phyloP scores from a whole-genome alignment of 2,797 vertebrate species.

The Pangasius larnaudii region DNA sequence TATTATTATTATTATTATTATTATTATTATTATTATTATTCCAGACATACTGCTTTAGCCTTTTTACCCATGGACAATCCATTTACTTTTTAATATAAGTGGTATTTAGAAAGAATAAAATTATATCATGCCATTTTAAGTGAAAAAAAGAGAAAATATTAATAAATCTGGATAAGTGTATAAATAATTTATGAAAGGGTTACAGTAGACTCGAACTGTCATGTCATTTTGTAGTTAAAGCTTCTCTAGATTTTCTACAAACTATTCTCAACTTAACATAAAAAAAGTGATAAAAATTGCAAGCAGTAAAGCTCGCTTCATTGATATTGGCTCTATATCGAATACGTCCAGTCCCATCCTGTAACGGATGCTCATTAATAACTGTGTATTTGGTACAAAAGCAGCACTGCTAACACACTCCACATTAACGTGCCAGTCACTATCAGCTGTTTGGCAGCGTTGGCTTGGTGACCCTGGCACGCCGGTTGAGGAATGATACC shows the following conservation, averaged over 20 bases:
- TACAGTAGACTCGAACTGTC: no score
- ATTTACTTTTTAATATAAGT: background rate
- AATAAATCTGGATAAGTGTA: background rate
- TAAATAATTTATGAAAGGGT: background rate
- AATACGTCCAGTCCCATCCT: background rate
- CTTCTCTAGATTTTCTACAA: background rate
- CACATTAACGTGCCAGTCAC: conserved; percentile 59
- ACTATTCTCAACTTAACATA: background rate
- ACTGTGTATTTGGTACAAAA: background rate
- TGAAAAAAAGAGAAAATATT: background rate
- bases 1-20: background rate
- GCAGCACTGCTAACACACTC: conserved; percentile 13
- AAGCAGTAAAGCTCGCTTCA: background rate
- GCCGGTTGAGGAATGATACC: conserved; percentile 57
- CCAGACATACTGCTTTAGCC: background rate
- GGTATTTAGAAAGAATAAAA: background rate
- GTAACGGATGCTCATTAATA: conserved; percentile 33
- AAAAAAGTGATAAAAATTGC: background rate
- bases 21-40: background rate
- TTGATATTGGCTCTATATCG: background rate
- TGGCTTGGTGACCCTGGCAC: conserved; percentile 52
- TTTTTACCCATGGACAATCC: background rate
- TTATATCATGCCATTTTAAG: background rate
- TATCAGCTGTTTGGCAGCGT: conserved; percentile 40
- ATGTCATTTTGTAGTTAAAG: background rate